Percentiles rank a stretch among this genome's conserved stretches.
These are phyloP conservation scores for Misgurnus mizolepis DNA, from an alignment of 2,113 vertebrate genomes.

Conservation along the genomic window DNA sequence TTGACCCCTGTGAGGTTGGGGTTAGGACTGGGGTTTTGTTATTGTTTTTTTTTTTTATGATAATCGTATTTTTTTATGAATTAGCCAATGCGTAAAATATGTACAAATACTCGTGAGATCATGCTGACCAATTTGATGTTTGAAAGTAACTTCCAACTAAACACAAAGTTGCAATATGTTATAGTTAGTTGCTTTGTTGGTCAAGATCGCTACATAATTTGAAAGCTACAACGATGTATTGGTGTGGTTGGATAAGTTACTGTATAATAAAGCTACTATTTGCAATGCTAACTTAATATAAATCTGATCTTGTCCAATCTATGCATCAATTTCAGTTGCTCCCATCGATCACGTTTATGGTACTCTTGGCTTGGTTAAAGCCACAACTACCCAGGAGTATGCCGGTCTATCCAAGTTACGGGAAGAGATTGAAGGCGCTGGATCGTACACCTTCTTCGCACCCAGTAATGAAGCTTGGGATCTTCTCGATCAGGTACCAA, in stretches of 20 bases:
- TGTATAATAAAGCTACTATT: not conserved
- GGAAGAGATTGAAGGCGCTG: conserved; percentile 89
- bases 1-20: too few species aligned
- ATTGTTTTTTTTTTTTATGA: too few species aligned
- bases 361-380: conserved; percentile 87
- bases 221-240: not conserved
- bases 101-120: too few species aligned
- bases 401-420: conserved; percentile 84
- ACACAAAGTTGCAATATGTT: too few species aligned
- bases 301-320: not conserved
- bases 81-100: too few species aligned
- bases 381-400: conserved; percentile 83
- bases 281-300: too few species aligned
- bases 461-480: conserved; percentile 97
- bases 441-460: conserved; percentile 92
- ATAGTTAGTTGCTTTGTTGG: too few species aligned
- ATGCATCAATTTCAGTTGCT: conserved; percentile 74
- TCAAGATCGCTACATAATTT: not conserved
- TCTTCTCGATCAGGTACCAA: conserved; percentile 78
- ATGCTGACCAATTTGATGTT: too few species aligned
- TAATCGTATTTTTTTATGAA: too few species aligned
- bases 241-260: not conserved
- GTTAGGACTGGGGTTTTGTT: too few species aligned
- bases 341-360: conserved; percentile 93
- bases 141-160: too few species aligned